Evolutionary conservation across 2,888 invertebrate species (phyloP).

Genomic region (Caenorhabditis sp.): DNA sequence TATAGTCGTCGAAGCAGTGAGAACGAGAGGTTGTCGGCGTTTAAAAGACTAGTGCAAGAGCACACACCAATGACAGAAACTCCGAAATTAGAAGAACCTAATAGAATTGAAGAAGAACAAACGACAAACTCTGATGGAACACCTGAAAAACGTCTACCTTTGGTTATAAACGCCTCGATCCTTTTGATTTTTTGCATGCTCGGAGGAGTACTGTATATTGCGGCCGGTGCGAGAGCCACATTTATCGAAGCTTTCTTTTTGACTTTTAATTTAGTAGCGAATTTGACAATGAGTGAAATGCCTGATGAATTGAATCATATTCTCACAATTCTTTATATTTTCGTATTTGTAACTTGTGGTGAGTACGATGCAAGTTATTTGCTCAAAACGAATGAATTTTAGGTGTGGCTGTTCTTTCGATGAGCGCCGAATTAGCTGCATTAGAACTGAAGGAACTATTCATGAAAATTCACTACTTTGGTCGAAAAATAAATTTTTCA

Average conservation of each 20-base stretch:
- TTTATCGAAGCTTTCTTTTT: constrained; percentile 70
- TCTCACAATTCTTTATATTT: constrained; percentile 68
- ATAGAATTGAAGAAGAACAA: constrained; percentile 22
- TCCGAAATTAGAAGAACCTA: constrained; percentile 11
- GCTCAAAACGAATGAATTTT: too few species aligned
- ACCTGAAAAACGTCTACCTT: constrained; percentile 61
- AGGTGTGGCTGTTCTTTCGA: constrained; percentile 70
- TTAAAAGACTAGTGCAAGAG: constrained; percentile 27
- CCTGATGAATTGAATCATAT: constrained; percentile 64
- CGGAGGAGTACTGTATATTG: constrained; percentile 67
- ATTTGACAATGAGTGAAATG: constrained; percentile 71
- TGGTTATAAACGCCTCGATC: constrained; percentile 69
- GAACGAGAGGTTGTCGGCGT: constrained; percentile 22
- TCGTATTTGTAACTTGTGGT: constrained; percentile 70
- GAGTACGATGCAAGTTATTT: constrained; percentile 1
- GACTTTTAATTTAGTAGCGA: constrained; percentile 70
- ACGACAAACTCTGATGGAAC: constrained; percentile 23
- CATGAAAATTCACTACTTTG: constrained; percentile 66
- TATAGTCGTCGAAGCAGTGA: constrained; percentile 12
- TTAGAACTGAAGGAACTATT: constrained; percentile 68
- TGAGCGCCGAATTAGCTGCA: constrained; percentile 70
- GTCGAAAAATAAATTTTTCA: constrained; percentile 69
- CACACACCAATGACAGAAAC: constrained; percentile 18
- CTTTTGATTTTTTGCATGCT: constrained; percentile 69
- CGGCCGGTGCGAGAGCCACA: constrained; percentile 66